Conservation (phyloP, 2,113 vertebrate species). For the Nerophis lumbriciformis region DNA sequence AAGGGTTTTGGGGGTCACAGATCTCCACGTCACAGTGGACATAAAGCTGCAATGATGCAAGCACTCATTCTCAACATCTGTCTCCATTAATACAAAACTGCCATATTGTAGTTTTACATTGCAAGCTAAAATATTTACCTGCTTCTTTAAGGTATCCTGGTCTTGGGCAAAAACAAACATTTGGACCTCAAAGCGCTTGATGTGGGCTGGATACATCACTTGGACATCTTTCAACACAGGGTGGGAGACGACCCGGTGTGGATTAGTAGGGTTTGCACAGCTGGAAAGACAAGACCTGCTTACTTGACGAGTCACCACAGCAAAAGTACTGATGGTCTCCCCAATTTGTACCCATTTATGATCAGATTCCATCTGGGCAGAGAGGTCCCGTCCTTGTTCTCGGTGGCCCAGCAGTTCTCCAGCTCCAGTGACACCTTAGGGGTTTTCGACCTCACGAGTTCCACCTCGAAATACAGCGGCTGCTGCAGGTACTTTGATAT, state of each 20-base stretch:
- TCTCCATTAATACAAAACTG: too few relatives aligned
- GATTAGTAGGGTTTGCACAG: slow-evolving; percentile 56
- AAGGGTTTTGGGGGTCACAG: slow-evolving; percentile 53
- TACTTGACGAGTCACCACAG: not conserved
- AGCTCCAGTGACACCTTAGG: slow-evolving; percentile 53
- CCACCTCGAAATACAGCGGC: slow-evolving; percentile 68
- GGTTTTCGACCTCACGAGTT: slow-evolving; percentile 42
- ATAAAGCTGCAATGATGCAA: slow-evolving; percentile 40
- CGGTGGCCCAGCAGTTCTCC: slow-evolving; percentile 69
- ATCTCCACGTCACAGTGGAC: slow-evolving; percentile 62
- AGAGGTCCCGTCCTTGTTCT: slow-evolving; percentile 25
- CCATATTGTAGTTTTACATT: not conserved
- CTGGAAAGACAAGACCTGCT: slow-evolving; percentile 21
- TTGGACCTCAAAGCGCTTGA: slow-evolving; percentile 67
- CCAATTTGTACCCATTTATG: slow-evolving; percentile 55
- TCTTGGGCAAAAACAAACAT: slow-evolving; percentile 63
- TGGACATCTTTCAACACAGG: slow-evolving; percentile 44
- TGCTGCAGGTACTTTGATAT: slow-evolving; percentile 56
- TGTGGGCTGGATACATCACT: slow-evolving; percentile 52
- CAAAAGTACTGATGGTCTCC: not conserved
- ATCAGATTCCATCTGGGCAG: slow-evolving; percentile 66
- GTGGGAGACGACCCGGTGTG: slow-evolving; percentile 47
- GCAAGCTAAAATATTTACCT: slow-evolving; percentile 37
- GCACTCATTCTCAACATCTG: not conserved
- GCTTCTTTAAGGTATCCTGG: slow-evolving; percentile 12